Evolutionary conservation across 2,797 vertebrate species (phyloP), one percentile per base, ranked within the genome.

Genomic region (Bradypodion ventrale): DNA sequence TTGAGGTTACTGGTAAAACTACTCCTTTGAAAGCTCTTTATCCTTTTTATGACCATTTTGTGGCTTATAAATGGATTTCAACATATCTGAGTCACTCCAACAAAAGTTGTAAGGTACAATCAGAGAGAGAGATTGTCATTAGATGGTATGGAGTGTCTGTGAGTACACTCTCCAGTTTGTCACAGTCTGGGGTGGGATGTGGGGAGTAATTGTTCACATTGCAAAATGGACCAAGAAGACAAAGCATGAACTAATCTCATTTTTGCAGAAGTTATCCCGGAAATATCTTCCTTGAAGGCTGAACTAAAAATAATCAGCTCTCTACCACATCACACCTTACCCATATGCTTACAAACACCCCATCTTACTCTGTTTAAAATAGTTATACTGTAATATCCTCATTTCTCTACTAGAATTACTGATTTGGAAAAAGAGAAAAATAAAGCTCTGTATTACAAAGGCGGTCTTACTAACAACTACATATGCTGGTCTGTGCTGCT

Each of bases 11-110:
- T 80, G 16, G 62, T 1, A 80, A 49, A 23, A 76, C 59, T 7
- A 25, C 49, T 69, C 15, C 75, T 84, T 52, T 29, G 42, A 70
- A 87, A 87, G 25, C 78, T 78, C 37, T 85, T 83, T 23, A 81
- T 85, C 63, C 49, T 52, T 79, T 60, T 35, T 75, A 2, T 46
- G 56, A 13, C 65, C 5, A 69, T 7, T 32, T 7, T 85, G 40
- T 1, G 78, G 25, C 7, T 86, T 2, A 0, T 75, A 40, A 77
- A 2, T 10, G 19, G 32, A 76, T 10, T 88, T 60, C 59, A 78
- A 8, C 0, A 78, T 84, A 40, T 46, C 46, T 5, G 76, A 87
- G 89, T 19, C 68, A 37, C 68, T 82, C 52, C 15, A n/a, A 35
- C 0, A 60, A 52, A 77, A 35, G 10, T 32, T 63, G 27, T 82